Conservation (phyloP, 2,113 vertebrate genomes). For the Neogale vison region DNA sequence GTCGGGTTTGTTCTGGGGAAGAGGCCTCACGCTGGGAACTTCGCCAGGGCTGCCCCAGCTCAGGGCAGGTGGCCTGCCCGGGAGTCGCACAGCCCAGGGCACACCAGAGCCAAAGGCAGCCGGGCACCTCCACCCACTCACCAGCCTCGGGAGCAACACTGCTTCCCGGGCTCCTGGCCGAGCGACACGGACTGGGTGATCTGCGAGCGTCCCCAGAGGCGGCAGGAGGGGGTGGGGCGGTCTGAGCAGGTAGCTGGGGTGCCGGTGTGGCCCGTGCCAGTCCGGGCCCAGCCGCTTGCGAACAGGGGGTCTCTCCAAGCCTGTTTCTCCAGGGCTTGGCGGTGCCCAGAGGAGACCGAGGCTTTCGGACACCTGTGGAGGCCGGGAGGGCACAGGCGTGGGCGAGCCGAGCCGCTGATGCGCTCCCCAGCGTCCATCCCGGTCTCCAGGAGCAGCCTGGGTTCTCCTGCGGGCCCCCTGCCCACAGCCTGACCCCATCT, state of each 20-base stretch:
- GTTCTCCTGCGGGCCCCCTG: background rate
- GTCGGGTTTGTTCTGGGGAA: background rate
- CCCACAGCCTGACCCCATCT: background rate
- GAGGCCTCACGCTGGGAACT: background rate
- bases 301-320: too few species aligned
- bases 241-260: background rate
- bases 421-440: background rate
- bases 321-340: background rate
- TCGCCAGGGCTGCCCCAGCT: background rate
- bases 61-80: background rate
- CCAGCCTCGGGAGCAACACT: rapidly evolving
- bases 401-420: background rate
- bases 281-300: background rate
- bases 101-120: background rate
- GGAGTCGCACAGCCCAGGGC: background rate
- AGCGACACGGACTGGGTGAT: background rate
- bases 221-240: too few species aligned
- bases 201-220: background rate
- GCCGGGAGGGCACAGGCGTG: rapidly evolving
- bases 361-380: background rate
- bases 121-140: rapidly evolving
- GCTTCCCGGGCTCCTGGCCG: background rate
- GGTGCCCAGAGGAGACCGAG: background rate
- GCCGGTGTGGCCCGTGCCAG: rapidly evolving
- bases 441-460: background rate